phyloP scores from a whole-genome alignment of 53 echinoderm and acorn worm genomes.

The Echinometra lucunter region DNA sequence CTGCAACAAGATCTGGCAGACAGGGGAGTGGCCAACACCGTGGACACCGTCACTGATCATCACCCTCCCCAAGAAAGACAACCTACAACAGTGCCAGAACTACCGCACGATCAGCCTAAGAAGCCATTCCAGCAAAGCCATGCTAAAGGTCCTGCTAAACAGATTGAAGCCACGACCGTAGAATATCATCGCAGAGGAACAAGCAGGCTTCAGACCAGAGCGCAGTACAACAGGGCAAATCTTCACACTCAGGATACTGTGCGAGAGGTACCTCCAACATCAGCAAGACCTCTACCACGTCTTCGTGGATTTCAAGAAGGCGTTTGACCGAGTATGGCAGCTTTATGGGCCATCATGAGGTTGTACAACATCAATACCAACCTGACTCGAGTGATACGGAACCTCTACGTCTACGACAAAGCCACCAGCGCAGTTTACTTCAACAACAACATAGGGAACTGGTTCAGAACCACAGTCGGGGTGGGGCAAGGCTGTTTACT shows the following conservation, averaged over 20 bases:
- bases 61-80: background rate
- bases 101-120: background rate
- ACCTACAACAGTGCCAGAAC: background rate
- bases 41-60: background rate
- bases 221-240: background rate
- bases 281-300: background rate
- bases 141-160: background rate
- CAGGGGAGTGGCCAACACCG: conserved; percentile 65
- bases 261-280: background rate
- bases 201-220: background rate
- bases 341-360: background rate
- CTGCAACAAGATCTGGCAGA: conserved; percentile 69
- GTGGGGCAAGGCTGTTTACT: background rate
- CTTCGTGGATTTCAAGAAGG: background rate
- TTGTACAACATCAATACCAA: background rate
- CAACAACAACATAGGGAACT: background rate
- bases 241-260: background rate
- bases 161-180: background rate
- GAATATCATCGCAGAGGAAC: background rate
- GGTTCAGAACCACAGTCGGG: background rate
- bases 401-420: background rate
- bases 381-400: background rate
- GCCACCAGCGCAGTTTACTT: background rate
- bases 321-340: background rate
- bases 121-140: background rate